Evolutionary conservation across 2,797 vertebrate species (phyloP).

Genomic region (Eulemur albifrons): DNA sequence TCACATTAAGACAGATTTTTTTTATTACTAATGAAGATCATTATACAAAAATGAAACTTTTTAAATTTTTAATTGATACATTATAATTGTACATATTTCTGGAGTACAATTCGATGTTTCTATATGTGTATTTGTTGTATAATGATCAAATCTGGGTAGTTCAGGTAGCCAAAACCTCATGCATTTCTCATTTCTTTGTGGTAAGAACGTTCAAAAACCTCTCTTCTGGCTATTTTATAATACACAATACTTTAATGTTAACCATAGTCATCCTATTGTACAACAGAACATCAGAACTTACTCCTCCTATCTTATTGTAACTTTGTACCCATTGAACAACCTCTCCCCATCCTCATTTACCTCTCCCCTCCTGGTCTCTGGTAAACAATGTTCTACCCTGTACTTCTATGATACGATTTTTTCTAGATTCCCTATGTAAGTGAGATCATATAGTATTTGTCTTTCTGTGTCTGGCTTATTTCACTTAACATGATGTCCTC

Average conservation of each 20-base stretch:
- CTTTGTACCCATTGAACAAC: not conserved
- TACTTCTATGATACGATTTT: not conserved
- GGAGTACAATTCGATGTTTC: too few species aligned
- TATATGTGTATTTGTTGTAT: too few species aligned
- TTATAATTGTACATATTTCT: too few species aligned
- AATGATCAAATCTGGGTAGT: too few species aligned
- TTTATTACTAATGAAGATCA: too few species aligned
- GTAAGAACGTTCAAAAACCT: not conserved
- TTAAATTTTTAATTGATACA: too few species aligned
- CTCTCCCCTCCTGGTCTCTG: not conserved
- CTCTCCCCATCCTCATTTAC: not conserved
- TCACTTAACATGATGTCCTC: not conserved
- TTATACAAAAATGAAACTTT: too few species aligned
- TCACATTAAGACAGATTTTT: too few species aligned
- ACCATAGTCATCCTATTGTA: not conserved
- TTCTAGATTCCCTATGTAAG: not conserved
- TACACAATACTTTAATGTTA: not conserved
- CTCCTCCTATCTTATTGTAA: too few species aligned
- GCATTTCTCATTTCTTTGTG: not conserved
- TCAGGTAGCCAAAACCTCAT: not conserved
- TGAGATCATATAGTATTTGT: not conserved
- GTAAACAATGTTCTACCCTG: not conserved
- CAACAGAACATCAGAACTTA: not conserved
- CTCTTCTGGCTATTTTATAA: not conserved
- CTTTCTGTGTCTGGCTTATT: not conserved